Percentiles rank a stretch among this genome's conserved stretches.
Evolutionary conservation across 2,888 invertebrate species (phyloP).

Genomic region (Alentia gelatinosa): DNA sequence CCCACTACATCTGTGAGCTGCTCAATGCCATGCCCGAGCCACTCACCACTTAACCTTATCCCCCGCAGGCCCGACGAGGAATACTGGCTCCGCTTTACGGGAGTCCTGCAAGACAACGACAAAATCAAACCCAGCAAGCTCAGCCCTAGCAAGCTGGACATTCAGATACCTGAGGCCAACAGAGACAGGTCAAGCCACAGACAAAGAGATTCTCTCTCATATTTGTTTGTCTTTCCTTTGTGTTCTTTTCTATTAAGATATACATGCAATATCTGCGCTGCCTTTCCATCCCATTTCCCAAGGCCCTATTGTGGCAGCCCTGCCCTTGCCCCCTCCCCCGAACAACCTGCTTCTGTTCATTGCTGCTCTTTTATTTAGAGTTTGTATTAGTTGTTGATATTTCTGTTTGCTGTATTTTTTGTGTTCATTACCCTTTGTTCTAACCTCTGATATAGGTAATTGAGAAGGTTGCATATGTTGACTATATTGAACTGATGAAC

Average conservation of each 20-base stretch:
- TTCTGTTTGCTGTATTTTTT: background rate
- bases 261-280: background rate
- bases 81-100: slow-evolving; percentile 41
- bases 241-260: background rate
- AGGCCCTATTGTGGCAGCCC: no score
- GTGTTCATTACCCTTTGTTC: background rate
- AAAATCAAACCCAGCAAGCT: slow-evolving; percentile 38
- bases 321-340: background rate
- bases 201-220: background rate
- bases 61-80: slow-evolving; percentile 31
- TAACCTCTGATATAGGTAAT: background rate
- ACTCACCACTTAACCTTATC: background rate
- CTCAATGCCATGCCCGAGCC: background rate
- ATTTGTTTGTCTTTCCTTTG: background rate
- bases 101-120: slow-evolving; percentile 13
- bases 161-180: slow-evolving; percentile 17
- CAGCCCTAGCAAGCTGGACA: slow-evolving; percentile 15
- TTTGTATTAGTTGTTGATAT: background rate
- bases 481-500: no score
- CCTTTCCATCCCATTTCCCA: background rate
- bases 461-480: no score
- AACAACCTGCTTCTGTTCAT: background rate
- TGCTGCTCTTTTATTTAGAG: background rate
- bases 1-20: no score
- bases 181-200: slow-evolving; percentile 16